Conservation (phyloP, 2,888 invertebrate genomes). For the Lepas anatifera region DNA sequence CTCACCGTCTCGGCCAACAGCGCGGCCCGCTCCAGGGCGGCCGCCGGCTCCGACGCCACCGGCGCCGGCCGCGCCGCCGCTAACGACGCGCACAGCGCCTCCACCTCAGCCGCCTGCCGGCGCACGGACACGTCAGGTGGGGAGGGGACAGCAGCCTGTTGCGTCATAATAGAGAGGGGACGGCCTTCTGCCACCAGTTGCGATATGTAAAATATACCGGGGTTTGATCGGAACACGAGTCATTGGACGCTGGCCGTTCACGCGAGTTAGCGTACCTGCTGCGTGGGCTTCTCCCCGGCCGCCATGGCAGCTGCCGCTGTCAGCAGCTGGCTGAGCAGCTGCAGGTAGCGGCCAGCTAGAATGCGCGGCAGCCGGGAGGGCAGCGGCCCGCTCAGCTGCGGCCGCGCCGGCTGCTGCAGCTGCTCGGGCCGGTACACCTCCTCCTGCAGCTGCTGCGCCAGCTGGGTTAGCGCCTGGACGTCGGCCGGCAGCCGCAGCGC, state of each 20-base stretch:
- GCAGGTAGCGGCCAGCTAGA: constrained; percentile 11
- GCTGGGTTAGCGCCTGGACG: constrained; percentile 7
- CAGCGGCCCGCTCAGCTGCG: constrained; percentile 15
- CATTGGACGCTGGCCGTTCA: too few relatives aligned
- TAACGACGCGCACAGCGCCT: constrained; percentile 19
- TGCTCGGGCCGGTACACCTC: background rate
- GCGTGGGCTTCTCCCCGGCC: background rate
- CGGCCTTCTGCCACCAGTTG: too few relatives aligned
- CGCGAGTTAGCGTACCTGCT: too few relatives aligned
- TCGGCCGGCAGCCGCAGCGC: constrained; percentile 23
- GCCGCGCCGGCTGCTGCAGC: background rate
- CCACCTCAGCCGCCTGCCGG: constrained; percentile 8
- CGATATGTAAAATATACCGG: too few relatives aligned
- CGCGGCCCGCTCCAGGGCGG: constrained; percentile 39
- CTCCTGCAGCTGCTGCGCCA: background rate
- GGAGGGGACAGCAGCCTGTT: too few relatives aligned
- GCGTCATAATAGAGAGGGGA: too few relatives aligned
- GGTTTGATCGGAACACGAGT: too few relatives aligned
- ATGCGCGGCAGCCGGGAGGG: constrained; percentile 19
- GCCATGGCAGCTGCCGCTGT: constrained; percentile 14
- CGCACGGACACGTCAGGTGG: too few relatives aligned
- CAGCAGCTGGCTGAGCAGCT: constrained; percentile 1
- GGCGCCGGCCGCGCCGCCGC: constrained; percentile 26
- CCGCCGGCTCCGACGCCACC: constrained; percentile 33
- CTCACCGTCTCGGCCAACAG: constrained; percentile 44